Evolutionary conservation across 1,140 invertebrate species (phyloP).

Genomic region (Pentalonia nigronervosa): DNA sequence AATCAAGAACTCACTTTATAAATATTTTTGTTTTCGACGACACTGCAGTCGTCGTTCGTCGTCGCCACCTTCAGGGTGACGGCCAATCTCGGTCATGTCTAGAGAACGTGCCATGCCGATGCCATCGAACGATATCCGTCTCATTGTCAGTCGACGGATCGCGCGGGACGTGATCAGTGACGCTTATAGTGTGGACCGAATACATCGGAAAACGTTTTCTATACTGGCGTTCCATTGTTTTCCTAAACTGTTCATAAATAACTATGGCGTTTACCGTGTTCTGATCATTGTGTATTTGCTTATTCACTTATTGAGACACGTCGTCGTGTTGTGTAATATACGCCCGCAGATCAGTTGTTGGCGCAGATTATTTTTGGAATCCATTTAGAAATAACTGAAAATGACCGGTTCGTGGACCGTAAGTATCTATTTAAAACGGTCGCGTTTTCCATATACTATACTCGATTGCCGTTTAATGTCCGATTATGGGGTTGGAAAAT

Average conservation of each 20-base stretch:
- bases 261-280: neutral
- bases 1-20: neutral
- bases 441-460: neutral
- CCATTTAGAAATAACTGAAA: neutral
- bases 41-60: neutral
- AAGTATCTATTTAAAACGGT: neutral
- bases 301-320: neutral
- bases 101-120: neutral
- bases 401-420: neutral
- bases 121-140: neutral
- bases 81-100: neutral
- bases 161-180: neutral
- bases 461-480: neutral
- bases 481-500: neutral
- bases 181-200: neutral
- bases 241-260: neutral
- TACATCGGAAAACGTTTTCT: neutral
- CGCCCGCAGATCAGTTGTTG: neutral
- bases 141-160: neutral
- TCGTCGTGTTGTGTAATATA: neutral
- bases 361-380: neutral
- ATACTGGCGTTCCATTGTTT: neutral
- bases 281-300: neutral
- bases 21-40: neutral
- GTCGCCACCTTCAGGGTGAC: neutral